Conservation (phyloP, 2,113 vertebrate genomes). For the Prunella fulvescens region DNA sequence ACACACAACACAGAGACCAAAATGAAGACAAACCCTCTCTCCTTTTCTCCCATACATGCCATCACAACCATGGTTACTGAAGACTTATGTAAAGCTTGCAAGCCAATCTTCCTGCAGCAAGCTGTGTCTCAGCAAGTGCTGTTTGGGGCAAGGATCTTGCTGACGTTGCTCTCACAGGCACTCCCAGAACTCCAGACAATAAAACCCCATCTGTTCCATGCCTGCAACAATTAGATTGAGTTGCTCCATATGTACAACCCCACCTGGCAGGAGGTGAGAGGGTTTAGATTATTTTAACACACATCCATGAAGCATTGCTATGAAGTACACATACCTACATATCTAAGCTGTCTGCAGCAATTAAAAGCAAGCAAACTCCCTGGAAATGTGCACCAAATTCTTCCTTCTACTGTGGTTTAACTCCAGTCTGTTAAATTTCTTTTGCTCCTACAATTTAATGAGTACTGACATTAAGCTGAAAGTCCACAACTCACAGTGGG, state of each 20-base stretch:
- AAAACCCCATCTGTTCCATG: constrained; percentile 44
- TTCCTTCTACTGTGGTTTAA: not conserved
- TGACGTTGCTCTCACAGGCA: not conserved
- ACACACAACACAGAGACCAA: not conserved
- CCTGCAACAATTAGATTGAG: constrained; percentile 18
- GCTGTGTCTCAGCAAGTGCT: not conserved
- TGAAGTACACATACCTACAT: not conserved
- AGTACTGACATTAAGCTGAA: constrained; percentile 47
- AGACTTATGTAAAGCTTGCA: not conserved
- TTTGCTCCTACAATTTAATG: not conserved
- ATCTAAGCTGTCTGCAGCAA: not conserved
- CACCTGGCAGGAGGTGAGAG: constrained; percentile 14
- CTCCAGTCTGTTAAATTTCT: not conserved
- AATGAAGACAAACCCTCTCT: not conserved
- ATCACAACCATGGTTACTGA: not conserved
- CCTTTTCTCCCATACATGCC: not conserved
- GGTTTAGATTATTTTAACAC: not conserved
- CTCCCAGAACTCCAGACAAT: not conserved
- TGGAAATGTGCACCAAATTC: not conserved
- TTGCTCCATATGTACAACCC: not conserved
- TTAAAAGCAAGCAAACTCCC: constrained; percentile 12
- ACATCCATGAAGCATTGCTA: not conserved
- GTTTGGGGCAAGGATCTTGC: constrained; percentile 8
- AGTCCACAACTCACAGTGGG: constrained; percentile 11
- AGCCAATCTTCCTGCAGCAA: not conserved